Evolutionary conservation across 2,113 vertebrate genomes (phyloP).

Genomic region (Mionectes macconnelli): DNA sequence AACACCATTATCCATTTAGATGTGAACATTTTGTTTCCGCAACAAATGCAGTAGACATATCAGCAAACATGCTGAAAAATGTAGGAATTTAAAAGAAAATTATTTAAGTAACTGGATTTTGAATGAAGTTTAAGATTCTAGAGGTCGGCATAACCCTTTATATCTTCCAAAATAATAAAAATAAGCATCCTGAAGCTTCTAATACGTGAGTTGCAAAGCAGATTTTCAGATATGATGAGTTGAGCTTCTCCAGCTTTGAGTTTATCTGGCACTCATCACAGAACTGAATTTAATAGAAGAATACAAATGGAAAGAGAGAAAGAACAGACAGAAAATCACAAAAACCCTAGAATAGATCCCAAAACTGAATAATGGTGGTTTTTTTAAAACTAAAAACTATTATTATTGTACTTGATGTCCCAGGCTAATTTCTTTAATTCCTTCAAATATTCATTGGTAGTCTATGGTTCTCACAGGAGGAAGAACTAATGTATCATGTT

Average conservation of each 20-base stretch:
- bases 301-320: not conserved
- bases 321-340: not conserved
- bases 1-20: not conserved
- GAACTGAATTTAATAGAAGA: not conserved
- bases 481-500: not conserved
- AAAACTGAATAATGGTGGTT: not conserved
- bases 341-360: not conserved
- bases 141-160: not conserved
- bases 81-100: not conserved
- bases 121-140: not conserved
- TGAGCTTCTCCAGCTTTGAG: not conserved
- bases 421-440: not conserved
- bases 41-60: not conserved
- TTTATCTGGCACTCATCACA: not conserved
- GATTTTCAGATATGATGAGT: not conserved
- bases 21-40: not conserved
- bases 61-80: not conserved
- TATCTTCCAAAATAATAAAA: not conserved
- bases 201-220: not conserved
- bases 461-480: not conserved
- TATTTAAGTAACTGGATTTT: not conserved
- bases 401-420: not conserved
- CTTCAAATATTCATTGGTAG: not conserved
- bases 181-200: not conserved
- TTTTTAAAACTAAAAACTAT: accelerated